phyloP scores from a whole-genome alignment of 64 coral and sea anemone species.

The Actinia tenebrosa region DNA sequence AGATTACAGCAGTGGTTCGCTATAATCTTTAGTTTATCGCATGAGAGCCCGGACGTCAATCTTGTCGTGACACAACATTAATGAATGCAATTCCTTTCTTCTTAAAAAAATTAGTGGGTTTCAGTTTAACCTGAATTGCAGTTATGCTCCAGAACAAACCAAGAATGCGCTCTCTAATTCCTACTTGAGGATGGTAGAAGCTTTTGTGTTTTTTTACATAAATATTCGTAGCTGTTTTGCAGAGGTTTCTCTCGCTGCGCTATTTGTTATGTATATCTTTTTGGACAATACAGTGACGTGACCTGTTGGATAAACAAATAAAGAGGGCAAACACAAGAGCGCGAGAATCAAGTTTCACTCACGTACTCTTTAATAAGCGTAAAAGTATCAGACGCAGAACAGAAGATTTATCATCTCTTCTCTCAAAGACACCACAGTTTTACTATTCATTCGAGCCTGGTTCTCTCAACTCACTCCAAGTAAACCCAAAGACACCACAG shows the following conservation, averaged over 20 bases:
- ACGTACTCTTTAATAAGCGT: neutral
- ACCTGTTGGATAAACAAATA: neutral
- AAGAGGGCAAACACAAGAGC: neutral
- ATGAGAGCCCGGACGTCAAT: neutral
- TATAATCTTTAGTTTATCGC: neutral
- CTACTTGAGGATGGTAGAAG: no score
- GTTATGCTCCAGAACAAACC: neutral
- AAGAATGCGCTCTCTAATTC: no score
- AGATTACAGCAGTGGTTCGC: neutral
- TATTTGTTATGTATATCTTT: neutral
- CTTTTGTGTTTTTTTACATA: no score
- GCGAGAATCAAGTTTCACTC: neutral
- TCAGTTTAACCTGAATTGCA: no score
- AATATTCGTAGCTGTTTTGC: neutral
- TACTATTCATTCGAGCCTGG: neutral
- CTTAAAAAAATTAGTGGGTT: neutral
- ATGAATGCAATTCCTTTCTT: neutral
- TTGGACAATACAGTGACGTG: no score
- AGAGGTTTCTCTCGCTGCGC: no score
- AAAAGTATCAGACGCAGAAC: neutral
- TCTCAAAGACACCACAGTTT: neutral
- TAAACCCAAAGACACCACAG: neutral
- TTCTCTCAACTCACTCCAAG: no score
- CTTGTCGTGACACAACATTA: neutral
- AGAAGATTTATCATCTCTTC: no score